Base-by-base conservation (phyloP, 2,797 vertebrate species). In the Protonibea diacanthus region DNA sequence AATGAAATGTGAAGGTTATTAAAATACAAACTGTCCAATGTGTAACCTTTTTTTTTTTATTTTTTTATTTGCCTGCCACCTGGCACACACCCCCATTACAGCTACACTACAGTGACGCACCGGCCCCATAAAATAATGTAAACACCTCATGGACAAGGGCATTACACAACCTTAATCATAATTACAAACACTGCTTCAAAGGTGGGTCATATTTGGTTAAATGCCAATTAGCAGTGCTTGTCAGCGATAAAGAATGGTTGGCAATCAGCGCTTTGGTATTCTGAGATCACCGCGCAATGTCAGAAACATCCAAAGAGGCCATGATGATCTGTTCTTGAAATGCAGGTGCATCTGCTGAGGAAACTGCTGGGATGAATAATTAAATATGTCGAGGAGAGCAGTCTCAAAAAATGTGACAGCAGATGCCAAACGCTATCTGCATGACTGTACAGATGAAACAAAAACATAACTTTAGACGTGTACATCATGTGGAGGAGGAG, bases 141-240 rank as follows among this genome's bases (percentile, higher is more conserved):
- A 81, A 79, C 48, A 64, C 21, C 47, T 38, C 10, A 55, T 23
- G 55, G 25, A 66, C 40, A 42, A 27, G 12, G 6, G 21, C 33
- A 68, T 80, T 60, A 29, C 55, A 66, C 42, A 27, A 63, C 52
- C 6, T 44, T 76, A 53, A 78, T 63, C 57, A 76, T 17, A 74
- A 64, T 58, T 42, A 66, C 53, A 78, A 49, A 61, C 51, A 18
- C 51, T 25, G 55, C 42, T 40, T 47, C 17, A 76, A 69, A 71
- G 47, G 48, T 74, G 49, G 15, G 60, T 80, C 65, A 45, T 63
- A 21, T 74, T 67, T 83, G 73, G 23, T 18, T 80, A 10, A 72
- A 78, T 56, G 48, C 40, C 58, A 77, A 81, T 82, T 64, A 84
- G 52, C 69, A 15, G 42, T 4, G 18, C 55, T 68, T 58, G 55